Base-by-base conservation (phyloP, 2,113 vertebrate genomes). In the Aspiorhynchus laticeps region DNA sequence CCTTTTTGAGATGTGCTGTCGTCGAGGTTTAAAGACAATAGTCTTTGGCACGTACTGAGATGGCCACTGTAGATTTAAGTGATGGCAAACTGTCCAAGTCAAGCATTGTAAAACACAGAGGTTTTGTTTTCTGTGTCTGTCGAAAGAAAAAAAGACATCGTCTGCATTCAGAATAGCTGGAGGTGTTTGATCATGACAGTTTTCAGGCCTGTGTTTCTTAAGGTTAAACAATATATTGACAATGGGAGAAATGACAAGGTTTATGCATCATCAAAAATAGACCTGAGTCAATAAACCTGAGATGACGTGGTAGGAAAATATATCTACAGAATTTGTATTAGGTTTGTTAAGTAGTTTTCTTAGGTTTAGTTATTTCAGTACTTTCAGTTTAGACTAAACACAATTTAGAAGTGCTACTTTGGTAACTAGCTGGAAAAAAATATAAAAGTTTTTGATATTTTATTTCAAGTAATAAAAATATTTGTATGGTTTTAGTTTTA, bases 1-100 rank as follows among this genome's bases (percentile, higher is more conserved):
- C 91, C 88, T 71, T 86, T 19, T 83, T 74, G 83, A 88, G 43
- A 79, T 73, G 28, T 75, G 51, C 88, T 85, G 59, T 89, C 88
- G 84, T 56, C 7, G 17, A 56, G 56, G 48, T 85, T 86, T 83
- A 89, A 87, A 86, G 86, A 80, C 59, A 82, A 67, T 65, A 12
- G 46, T 76, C 59, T 59, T 10, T 83, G 85, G 24, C 36, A 33
- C 31, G 67, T 63, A 41, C 85, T 46, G 33, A 85, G 63, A 69
- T 79, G 75, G 75, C 4, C 73, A 56, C 79, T 63, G 82, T 53
- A 89, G 61, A 83, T 65, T 83, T 65, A 78, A 24, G 21, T 53
- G 71, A 83, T 81, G 59, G 38, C 65, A 80, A 84, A 85, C 81
- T 48, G 78, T 85, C 85, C 15, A 73, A 46, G n/a, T 85, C 24